phyloP scores from a whole-genome alignment of 2,797 vertebrate species.

The Notolepis coatsorum region DNA sequence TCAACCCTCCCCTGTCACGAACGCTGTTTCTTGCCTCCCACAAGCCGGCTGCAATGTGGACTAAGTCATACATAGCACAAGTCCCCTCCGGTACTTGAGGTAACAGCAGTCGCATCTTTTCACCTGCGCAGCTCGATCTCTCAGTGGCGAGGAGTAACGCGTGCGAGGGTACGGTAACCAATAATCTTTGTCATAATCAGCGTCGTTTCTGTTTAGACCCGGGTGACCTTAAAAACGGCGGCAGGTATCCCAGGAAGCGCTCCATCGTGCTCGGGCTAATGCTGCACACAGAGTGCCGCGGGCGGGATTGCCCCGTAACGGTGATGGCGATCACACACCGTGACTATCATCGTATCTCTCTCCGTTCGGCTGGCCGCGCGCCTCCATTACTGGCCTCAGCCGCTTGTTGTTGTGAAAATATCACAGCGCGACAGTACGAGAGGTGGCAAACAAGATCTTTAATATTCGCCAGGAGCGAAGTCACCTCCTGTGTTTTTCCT shows the following conservation, averaged over 20 bases:
- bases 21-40: too few relatives aligned
- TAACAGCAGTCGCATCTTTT: too few relatives aligned
- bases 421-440: conserved; percentile 56
- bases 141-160: conserved; percentile 70
- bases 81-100: conserved; percentile 60
- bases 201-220: conserved; percentile 64
- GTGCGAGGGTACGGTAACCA: conserved; percentile 54
- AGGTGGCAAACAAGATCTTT: conserved; percentile 63
- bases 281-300: conserved; percentile 34
- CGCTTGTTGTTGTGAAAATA: conserved; percentile 60
- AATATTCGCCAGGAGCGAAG: conserved; percentile 34
- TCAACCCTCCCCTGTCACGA: too few relatives aligned
- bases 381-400: conserved; percentile 43
- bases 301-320: conserved; percentile 64
- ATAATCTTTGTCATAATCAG: conserved; percentile 70
- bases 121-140: too few relatives aligned
- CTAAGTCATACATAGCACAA: too few relatives aligned
- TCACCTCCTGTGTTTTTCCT: conserved; percentile 33
- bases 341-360: conserved; percentile 72
- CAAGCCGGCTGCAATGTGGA: conserved; percentile 29
- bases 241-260: conserved; percentile 50
- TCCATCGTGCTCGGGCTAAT: conserved; percentile 63
- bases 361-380: conserved; percentile 51
- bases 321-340: conserved; percentile 67
- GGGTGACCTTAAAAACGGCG: conserved; percentile 51